phyloP scores from a whole-genome alignment of 2,113 vertebrate genomes.

The Pelvicachromis taeniatus region DNA sequence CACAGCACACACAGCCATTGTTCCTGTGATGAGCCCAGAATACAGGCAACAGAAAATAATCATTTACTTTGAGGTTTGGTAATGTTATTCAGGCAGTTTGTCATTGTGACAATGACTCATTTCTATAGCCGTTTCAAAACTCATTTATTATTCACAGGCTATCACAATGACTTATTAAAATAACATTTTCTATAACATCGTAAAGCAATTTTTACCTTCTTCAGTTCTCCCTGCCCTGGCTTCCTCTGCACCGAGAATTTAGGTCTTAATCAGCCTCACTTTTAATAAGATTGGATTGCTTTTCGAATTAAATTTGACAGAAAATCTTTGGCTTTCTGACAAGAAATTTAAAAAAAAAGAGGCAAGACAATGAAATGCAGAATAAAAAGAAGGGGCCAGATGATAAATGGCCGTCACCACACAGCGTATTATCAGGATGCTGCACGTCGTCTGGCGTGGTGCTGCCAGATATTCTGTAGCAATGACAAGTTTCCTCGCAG shows the following conservation, averaged over 20 bases:
- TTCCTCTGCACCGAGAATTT: neutral
- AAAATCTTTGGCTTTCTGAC: constrained; percentile 25
- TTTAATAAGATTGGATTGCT: constrained; percentile 23
- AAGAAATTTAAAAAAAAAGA: constrained; percentile 8
- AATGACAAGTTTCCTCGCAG: neutral
- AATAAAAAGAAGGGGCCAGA: neutral
- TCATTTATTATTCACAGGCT: neutral
- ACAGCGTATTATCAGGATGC: neutral
- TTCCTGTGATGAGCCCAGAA: constrained; percentile 15
- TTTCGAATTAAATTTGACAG: constrained; percentile 30
- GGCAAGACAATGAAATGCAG: neutral
- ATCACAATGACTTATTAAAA: constrained; percentile 22
- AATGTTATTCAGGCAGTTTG: neutral
- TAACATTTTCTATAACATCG: constrained; percentile 12
- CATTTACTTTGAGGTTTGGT: constrained; percentile 11
- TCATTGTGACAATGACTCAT: neutral
- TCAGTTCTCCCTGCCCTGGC: neutral
- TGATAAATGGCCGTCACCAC: neutral
- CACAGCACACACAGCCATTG: neutral
- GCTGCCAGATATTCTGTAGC: neutral
- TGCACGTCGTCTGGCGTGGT: neutral
- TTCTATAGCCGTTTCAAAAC: constrained; percentile 18
- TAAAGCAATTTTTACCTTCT: constrained; percentile 3
- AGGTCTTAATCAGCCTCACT: constrained; percentile 9
- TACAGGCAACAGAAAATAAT: constrained; percentile 13